These are phyloP conservation scores for Gavia stellata DNA, from an alignment of 2,113 vertebrate species.

Conservation along the genomic window DNA sequence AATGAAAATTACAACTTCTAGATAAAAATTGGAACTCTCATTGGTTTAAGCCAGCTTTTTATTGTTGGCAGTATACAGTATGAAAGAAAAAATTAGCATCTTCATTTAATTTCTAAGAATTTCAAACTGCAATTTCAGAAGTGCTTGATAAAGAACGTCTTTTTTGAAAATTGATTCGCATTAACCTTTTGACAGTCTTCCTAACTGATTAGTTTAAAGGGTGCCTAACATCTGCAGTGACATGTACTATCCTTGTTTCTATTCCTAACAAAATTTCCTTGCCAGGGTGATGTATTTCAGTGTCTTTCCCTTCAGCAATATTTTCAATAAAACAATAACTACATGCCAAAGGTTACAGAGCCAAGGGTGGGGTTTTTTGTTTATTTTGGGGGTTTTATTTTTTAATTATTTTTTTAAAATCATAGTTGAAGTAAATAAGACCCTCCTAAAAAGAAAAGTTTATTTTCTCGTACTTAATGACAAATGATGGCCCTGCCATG, in stretches of 20 bases:
- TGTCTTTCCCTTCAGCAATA: background rate
- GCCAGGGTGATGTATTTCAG: background rate
- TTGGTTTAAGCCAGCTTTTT: background rate
- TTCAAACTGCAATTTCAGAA: slow-evolving; percentile 46
- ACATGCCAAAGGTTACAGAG: background rate
- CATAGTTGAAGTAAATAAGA: slow-evolving; percentile 8
- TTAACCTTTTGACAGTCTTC: slow-evolving; percentile 19
- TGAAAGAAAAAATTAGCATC: slow-evolving; percentile 26
- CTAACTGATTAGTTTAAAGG: background rate
- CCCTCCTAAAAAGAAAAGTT: background rate
- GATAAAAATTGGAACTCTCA: background rate
- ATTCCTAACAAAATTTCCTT: background rate
- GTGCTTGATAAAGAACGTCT: slow-evolving; percentile 29
- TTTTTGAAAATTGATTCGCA: slow-evolving; percentile 26
- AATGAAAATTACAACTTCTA: background rate
- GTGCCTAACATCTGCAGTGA: background rate
- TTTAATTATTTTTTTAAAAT: background rate
- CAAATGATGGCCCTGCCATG: background rate
- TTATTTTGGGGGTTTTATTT: background rate
- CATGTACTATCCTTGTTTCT: background rate
- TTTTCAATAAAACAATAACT: slow-evolving; percentile 26
- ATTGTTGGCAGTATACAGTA: background rate
- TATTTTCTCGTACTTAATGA: background rate
- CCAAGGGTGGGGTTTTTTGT: background rate
- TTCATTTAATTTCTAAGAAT: slow-evolving; percentile 42